Evolutionary conservation across 2,888 invertebrate species (phyloP).

Genomic region (Cerceris rybyensis): DNA sequence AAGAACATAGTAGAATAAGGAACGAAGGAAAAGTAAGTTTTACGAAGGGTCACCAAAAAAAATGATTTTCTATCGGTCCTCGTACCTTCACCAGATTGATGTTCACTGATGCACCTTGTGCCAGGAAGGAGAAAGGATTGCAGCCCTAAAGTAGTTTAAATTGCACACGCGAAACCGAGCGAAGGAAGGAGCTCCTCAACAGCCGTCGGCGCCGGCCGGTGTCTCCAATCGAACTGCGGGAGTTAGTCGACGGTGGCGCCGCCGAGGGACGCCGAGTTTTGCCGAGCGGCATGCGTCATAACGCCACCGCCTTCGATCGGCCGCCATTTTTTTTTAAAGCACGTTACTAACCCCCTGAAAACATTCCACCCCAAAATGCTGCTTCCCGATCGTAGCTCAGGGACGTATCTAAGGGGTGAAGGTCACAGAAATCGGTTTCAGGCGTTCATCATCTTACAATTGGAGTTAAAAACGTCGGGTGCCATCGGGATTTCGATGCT

Average conservation of each 20-base stretch:
- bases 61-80: not conserved
- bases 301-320: slow-evolving; percentile 74
- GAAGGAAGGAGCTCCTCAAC: slow-evolving; percentile 49
- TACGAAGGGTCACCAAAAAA: not conserved
- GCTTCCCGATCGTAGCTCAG: slow-evolving; percentile 53
- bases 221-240: slow-evolving; percentile 81
- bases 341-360: slow-evolving; percentile 69
- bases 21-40: not conserved
- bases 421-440: not conserved
- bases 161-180: slow-evolving; percentile 57
- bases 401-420: not conserved
- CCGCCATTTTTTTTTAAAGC: slow-evolving; percentile 70
- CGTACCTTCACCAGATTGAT: not conserved
- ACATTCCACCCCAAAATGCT: slow-evolving; percentile 60
- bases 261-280: slow-evolving; percentile 59
- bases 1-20: not conserved
- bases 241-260: slow-evolving; percentile 80
- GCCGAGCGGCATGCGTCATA: slow-evolving; percentile 67
- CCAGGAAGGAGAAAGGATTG: not conserved
- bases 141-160: slow-evolving; percentile 4
- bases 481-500: not conserved
- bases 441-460: not conserved
- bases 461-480: not conserved
- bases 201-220: slow-evolving; percentile 80
- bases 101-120: not conserved